Evolutionary conservation across 2,113 vertebrate genomes (phyloP), one percentile per base, ranked within the genome.

Genomic region (Uria lomvia): DNA sequence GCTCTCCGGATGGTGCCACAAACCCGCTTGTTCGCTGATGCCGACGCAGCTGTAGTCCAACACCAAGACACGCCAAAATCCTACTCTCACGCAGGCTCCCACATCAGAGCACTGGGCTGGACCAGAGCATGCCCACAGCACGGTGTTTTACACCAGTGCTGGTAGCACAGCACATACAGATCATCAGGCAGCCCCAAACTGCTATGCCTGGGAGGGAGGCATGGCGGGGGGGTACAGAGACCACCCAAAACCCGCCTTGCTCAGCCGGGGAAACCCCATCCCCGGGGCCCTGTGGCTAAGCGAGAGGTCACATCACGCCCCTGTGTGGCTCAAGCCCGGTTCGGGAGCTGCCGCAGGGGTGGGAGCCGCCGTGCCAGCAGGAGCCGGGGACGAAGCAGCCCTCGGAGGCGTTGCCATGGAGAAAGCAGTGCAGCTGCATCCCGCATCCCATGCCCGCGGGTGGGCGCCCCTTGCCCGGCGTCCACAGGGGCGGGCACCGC

Each of bases 351-450:
- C 82, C 45, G 88, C 84, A 75, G 76, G 74, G 92, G 77, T 43
- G 86, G 92, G 89, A 90, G 60, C 56, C 56, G 40, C 74, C 59
- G 82, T 85, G 95, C 70, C 89, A 72, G 86, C 94, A 63, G 82
- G 83, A 86, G 83, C 87, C 83, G 84, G 75, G 90, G 79, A 34
- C 70, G 83, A 42, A 83, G 90, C 72, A 71, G 84, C 94, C 87
- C 75, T 36, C 26, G 62, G 82, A 80, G 86, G 86, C 93, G 96
- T 96, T 94, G 93, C 94, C 89, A 96, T 95, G 93, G 96, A 82
- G 93, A 96, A 96, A 32, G 88, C 91, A 67, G 88, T 38, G 59
- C 91, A 30, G 90, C 80, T 87, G 96, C 93, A 87, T 93, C 96
- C 91, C 88, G 72, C 80, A 94, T 76, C 92, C 94, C 95, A 83